Evolutionary conservation across 2,797 vertebrate genomes (phyloP), one percentile per base, ranked within the genome.

Genomic region (Epinephelus awoara): DNA sequence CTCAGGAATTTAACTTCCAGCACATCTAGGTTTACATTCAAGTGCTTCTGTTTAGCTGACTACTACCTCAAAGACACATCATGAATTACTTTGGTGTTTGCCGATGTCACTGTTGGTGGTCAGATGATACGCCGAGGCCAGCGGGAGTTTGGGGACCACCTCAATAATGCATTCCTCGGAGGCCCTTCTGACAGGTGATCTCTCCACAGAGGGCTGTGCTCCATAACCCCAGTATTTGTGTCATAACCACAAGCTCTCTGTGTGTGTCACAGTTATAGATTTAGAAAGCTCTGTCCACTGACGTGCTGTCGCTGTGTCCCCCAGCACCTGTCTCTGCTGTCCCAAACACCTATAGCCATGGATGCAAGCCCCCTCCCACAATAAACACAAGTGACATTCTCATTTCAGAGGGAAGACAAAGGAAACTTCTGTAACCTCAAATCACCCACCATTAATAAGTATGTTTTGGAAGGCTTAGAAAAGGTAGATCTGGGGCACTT

Each of bases 281-380:
- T 86, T 92, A 93, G 87, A 92, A 84, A 78, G 73, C 61, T 55
- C 17, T 51, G 74, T 75, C 19, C 64, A 66, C 50, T 14, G 62
- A 67, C 52, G 59, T 52, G 44, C 77, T 82, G 85, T 85, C 23
- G 18, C 64, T 80, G 61, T 77, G 72, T 82, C 68, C 71, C 88
- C 77, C 85, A 79, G 83, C 91, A 93, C 91, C 93, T 93, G 93
- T 92, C 72, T 79, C 76, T 77, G 81, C 80, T 73, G 77, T 75
- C 80, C 88, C 72, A 67, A 67, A 79, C 62, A 34, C 17, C 79
- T 72, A 79, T 75, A 72, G 47, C 76, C 71, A 67, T 88, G 87
- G 88, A 65, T 56, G 67, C 80, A 73, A 46, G 0, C 62, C 58
- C 70, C 52, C 56, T 57, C 72, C 67, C 68, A 89, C 42, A 79